phyloP scores from a whole-genome alignment of 1,140 invertebrate genomes.

The Drosophila bocqueti region DNA sequence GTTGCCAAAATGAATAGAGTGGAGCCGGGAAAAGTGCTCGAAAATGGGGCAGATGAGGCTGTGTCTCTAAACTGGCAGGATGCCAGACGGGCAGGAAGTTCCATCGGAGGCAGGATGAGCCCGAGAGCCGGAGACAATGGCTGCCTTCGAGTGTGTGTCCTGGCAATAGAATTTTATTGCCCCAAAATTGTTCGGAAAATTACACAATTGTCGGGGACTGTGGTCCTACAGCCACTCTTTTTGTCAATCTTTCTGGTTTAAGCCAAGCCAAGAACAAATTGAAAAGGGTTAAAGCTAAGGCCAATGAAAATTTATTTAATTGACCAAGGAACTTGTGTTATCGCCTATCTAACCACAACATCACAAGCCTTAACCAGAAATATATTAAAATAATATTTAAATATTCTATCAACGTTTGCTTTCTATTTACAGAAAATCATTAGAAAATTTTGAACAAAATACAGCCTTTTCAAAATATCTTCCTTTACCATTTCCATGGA shows the following conservation, averaged over 20 bases:
- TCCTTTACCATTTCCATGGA: background rate
- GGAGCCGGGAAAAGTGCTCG: conserved; percentile 15
- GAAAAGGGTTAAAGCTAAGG: conserved; percentile 6
- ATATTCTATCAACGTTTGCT: background rate
- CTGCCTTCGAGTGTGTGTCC: conserved; percentile 34
- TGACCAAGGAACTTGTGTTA: conserved; percentile 18
- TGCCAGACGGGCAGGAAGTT: conserved; percentile 49
- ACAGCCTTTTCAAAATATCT: background rate
- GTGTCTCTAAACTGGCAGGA: conserved; percentile 61
- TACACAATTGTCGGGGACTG: conserved; percentile 46
- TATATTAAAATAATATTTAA: background rate
- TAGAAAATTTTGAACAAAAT: background rate
- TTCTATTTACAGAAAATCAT: too few relatives aligned
- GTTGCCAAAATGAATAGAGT: conserved; percentile 47
- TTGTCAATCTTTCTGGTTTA: conserved; percentile 25
- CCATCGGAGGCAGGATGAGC: conserved; percentile 25
- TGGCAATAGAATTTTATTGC: conserved; percentile 70
- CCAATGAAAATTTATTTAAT: conserved; percentile 24
- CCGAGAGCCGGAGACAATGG: conserved; percentile 44
- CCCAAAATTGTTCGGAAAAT: conserved; percentile 68
- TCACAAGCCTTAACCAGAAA: background rate
- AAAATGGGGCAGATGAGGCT: conserved; percentile 49
- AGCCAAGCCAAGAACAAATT: conserved; percentile 2
- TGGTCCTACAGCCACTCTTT: background rate
- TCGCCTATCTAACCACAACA: background rate